These are phyloP conservation scores for Hyperoplus immaculatus DNA, from an alignment of 2,797 vertebrate species.

Conservation along the genomic window DNA sequence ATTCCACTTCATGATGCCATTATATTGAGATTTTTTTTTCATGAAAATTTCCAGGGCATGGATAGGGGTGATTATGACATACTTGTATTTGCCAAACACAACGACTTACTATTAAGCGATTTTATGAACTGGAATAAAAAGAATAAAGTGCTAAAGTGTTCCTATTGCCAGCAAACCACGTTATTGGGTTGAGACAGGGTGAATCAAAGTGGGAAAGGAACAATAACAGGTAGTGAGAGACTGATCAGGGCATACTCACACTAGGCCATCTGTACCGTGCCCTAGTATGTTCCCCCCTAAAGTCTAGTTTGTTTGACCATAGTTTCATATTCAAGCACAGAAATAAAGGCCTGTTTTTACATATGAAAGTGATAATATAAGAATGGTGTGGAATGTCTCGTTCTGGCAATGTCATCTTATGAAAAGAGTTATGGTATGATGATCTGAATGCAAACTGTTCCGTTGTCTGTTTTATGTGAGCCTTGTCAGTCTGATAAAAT, in stretches of 20 bases:
- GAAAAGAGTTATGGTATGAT: constrained; percentile 2
- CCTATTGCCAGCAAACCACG: constrained; percentile 3
- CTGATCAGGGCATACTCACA: background rate
- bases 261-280: too few species aligned
- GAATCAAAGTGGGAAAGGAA: background rate
- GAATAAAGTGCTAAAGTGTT: background rate
- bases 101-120: background rate
- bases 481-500: background rate
- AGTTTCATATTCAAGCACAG: background rate
- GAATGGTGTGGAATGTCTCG: background rate
- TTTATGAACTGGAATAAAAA: background rate
- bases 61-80: background rate
- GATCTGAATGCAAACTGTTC: background rate
- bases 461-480: constrained; percentile 2
- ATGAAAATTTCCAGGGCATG: constrained; percentile 7
- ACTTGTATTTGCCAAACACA: constrained; percentile 5
- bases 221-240: background rate
- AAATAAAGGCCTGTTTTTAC: background rate
- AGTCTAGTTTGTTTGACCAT: too few species aligned
- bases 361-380: background rate
- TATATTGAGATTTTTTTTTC: constrained; percentile 17
- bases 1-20: constrained; percentile 1
- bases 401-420: background rate
- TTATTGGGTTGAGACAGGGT: background rate
- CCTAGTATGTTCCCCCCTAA: too few species aligned